phyloP scores from a whole-genome alignment of 2,888 invertebrate species.

The Drosophila paramelanica region DNA sequence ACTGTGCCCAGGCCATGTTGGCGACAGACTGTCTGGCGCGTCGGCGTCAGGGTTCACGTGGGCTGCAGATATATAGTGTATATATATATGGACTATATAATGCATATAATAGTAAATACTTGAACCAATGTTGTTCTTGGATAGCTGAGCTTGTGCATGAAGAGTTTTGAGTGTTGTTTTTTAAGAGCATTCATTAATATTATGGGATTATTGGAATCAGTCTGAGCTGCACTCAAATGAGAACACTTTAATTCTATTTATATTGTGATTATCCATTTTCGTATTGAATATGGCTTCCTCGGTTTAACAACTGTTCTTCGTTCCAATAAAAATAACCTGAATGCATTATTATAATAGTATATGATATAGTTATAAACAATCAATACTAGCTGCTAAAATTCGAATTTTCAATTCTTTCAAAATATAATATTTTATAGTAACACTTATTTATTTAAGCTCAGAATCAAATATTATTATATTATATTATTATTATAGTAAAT shows the following conservation, averaged over 20 bases:
- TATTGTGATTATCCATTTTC: background rate
- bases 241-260: conserved; percentile 9
- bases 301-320: no score
- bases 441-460: no score
- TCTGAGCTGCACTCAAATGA: conserved; percentile 27
- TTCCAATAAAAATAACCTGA: no score
- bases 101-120: conserved; percentile 31
- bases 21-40: conserved; percentile 81
- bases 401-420: no score
- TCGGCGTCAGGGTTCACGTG: conserved; percentile 55
- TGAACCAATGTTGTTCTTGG: conserved; percentile 23
- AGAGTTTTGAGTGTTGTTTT: conserved; percentile 27
- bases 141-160: conserved; percentile 1
- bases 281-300: background rate
- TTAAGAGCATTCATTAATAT: conserved; percentile 60
- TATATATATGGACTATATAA: conserved; percentile 25
- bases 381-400: no score
- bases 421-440: no score
- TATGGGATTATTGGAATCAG: conserved; percentile 51
- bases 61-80: conserved; percentile 12
- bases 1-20: conserved; percentile 34
- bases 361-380: no score
- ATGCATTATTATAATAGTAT: no score
- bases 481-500: no score
- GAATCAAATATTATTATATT: no score